Base-by-base conservation (phyloP, 1,140 invertebrate species). In the Melipona quadrifasciata region DNA sequence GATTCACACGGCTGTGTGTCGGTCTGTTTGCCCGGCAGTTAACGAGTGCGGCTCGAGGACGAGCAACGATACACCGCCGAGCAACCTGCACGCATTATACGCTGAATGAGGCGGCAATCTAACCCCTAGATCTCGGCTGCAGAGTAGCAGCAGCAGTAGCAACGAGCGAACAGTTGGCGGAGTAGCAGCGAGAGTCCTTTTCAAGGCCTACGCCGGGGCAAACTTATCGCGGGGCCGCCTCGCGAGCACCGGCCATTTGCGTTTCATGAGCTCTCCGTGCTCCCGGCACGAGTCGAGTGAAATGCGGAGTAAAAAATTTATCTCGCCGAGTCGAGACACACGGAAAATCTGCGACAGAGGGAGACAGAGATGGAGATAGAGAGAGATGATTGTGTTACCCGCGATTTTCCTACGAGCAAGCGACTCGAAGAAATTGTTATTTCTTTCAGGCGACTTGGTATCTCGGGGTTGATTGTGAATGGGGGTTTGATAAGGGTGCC, bases 11-110 rank as follows among this genome's bases (percentile, higher is more conserved):
- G 65, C 51, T 73, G 80, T 55, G 86, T 89, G 86, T 89, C 88
- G 89, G 87, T 83, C 85, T 86, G 88, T 89, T 89, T 89, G 89
- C 68, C 65, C n/a, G 80, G 78, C 74, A 73, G 74, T 89, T 89
- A 89, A 89, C 88, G 87, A 89, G 88, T 86, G 80, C 82, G 82
- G 76, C 55, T 55, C 67, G 81, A 65, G 55, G 80, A 88, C 79
- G 87, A 88, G 39, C 31, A 31, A 31, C 87, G 87, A 87, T 89
- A 82, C 82, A 31, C 31, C 31, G 39, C 67, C 47, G 64, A 14
- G 81, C 75, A 87, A 82, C 77, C 82, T 82, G 87, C 81, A 82
- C 87, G 88, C 88, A 90, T 90, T 90, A 90, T 89, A 79, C 88
- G 74, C 39, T 87, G 88, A 90, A 89, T 89, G 82, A 87, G 78